Base-by-base conservation (phyloP, 2,113 vertebrate species). In the Aphyosemion australe region DNA sequence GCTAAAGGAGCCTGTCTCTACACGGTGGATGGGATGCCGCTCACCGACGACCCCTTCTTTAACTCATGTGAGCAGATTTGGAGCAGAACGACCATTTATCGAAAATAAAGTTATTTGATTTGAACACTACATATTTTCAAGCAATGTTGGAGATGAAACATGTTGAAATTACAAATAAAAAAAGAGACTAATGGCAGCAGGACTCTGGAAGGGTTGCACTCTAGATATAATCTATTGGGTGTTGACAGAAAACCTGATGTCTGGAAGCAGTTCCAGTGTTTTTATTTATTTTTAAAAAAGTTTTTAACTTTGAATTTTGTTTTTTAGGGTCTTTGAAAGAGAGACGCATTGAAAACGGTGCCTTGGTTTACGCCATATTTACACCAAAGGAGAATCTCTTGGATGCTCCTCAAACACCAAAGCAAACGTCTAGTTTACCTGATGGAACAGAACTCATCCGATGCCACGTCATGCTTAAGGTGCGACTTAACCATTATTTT, bases 381-480 rank as follows among this genome's bases (percentile, higher is more conserved):
- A 91, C 88, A 3, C 76, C 80, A 0, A 88, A 15, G 0, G 59
- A 83, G 54, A 91, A 91, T 48, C 56, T 91, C 31, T 58, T 7
- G 45, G 2, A 42, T 0, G 15, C 55, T 34, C 53, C 67, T 51
- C 0, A 47, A 34, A 61, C 14, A 16, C 62, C 0, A 74, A 18
- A 45, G 5, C 34, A 41, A 45, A 21, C 53, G 0, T 9, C 20
- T 16, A 6, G 0, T 0, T 34, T 55, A 46, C 0, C 39, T 13
- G 2, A 3, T 47, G 88, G 89, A 48, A 39, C 63, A 6, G 16
- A 79, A 31, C 18, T 45, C 2, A 60, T 90, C 19, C 76, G 1
- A 56, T 90, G 89, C 1, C 83, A 88, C 69, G 47, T 89, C 42
- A 91, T 91, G 89, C 82, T 91, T 3, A 88, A 71, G 80, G 89